phyloP scores from a whole-genome alignment of 1,140 invertebrate species.

The Drosophila baimaii region DNA sequence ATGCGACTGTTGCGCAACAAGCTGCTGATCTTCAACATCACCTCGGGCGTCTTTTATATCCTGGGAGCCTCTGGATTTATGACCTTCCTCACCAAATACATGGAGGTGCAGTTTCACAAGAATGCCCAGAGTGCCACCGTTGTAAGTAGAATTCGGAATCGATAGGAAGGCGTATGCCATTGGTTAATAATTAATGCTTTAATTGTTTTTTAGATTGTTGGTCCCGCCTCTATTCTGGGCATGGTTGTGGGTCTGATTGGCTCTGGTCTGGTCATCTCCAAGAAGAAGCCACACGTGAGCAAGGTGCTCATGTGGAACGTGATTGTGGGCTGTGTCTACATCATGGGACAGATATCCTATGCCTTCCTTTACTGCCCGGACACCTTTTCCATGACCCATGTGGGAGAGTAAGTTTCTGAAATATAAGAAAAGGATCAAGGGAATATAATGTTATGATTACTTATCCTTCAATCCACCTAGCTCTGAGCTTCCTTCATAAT shows the following conservation, averaged over 20 bases:
- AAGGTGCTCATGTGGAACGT: slow-evolving; percentile 88
- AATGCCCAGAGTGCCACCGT: slow-evolving; percentile 87
- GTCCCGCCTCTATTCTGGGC: slow-evolving; percentile 86
- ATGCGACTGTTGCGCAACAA: slow-evolving; percentile 87
- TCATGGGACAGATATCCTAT: slow-evolving; percentile 85
- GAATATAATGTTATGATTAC: too few species aligned
- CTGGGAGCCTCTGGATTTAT: slow-evolving; percentile 88
- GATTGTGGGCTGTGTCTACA: slow-evolving; percentile 86
- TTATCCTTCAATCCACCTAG: too few species aligned
- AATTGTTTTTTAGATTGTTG: slow-evolving; percentile 84
- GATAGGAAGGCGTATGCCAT: slow-evolving; percentile 44
- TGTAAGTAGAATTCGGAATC: slow-evolving; percentile 6
- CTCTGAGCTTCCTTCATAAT: too few species aligned
- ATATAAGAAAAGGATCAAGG: too few species aligned
- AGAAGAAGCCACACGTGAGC: slow-evolving; percentile 87
- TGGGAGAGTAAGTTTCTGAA: slow-evolving; percentile 62
- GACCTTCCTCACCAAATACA: slow-evolving; percentile 89
- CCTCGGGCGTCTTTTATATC: slow-evolving; percentile 87
- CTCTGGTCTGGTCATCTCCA: slow-evolving; percentile 87
- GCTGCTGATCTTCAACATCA: slow-evolving; percentile 86
- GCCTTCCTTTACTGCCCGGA: slow-evolving; percentile 87
- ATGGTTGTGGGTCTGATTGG: slow-evolving; percentile 87
- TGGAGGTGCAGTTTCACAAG: slow-evolving; percentile 89
- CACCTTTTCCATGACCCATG: slow-evolving; percentile 42
- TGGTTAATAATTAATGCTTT: slow-evolving; percentile 84